Conservation (phyloP, 1,140 invertebrate genomes). For the Diabrotica undecimpunctata region DNA sequence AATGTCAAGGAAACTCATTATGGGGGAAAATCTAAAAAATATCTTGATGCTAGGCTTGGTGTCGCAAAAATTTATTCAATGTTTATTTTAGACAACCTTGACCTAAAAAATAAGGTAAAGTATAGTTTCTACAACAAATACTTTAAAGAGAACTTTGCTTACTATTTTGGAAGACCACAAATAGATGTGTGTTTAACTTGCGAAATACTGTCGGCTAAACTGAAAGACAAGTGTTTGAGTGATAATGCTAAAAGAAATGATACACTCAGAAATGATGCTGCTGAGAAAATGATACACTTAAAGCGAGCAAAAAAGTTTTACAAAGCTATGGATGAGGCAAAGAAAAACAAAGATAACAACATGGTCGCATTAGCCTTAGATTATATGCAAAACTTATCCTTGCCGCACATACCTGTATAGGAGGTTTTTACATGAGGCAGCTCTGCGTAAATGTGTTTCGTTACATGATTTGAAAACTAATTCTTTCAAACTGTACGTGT, state of each 20-base stretch:
- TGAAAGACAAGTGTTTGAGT: neutral
- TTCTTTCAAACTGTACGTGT: too few relatives aligned
- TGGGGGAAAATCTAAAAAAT: neutral
- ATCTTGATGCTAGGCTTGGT: neutral
- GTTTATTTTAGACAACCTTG: neutral
- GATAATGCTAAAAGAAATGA: neutral
- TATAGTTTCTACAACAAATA: slow-evolving; percentile 22
- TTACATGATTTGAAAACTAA: too few relatives aligned
- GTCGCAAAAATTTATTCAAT: neutral
- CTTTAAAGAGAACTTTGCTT: too few relatives aligned
- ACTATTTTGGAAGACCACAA: neutral
- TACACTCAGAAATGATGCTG: neutral
- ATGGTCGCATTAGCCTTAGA: too few relatives aligned
- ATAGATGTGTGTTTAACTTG: neutral
- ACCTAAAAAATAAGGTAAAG: neutral
- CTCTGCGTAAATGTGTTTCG: too few relatives aligned
- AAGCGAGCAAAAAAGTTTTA: neutral
- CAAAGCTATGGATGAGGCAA: too few relatives aligned
- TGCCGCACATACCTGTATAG: too few relatives aligned
- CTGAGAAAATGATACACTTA: neutral
- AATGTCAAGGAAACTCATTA: too few relatives aligned
- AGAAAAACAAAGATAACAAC: neutral
- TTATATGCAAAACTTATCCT: neutral
- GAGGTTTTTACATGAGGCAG: too few relatives aligned
- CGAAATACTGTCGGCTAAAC: neutral